Evolutionary conservation across 1,140 invertebrate species (phyloP), one percentile per base, ranked within the genome.

Genomic region (Magallana ariakensis): DNA sequence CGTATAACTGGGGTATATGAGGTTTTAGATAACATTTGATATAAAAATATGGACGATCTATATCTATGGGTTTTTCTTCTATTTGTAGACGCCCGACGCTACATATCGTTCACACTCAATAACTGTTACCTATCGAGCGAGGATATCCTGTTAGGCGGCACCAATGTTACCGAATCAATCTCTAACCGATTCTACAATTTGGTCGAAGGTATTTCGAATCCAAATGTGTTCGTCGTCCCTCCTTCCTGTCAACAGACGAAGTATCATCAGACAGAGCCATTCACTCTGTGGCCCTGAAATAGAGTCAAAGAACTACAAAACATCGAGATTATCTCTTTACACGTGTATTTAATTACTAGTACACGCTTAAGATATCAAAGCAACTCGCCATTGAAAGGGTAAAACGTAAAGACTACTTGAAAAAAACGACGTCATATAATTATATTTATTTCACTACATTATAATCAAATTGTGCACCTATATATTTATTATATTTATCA

Each of bases 91-190:
- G 91, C 89, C n/a, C 66, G 54, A 54, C 89, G 87, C 87, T 70
- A 90, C 3, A 88, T 90, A 16, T 81, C 84, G 0, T 90, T 90
- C 87, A 90, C 88, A 58, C 66, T 89, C 0, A 85, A 85, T 26
- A 88, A 91, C 82, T 92, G 91, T 86, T 90, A 89, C 86, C 89
- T 90, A 55, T 80, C 90, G 60, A 86, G 84, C 33, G 86, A 88
- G 22, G 66, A 75, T 26, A 66, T 90, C 19, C 56, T 90, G 15
- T 55, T 88, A 11, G 84, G 80, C 53, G 82, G 88, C 75, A 55
- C 66, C 8, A 87, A 85, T 54, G 80, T 85, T 19, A 91, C 90
- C 84, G 82, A 89, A 11, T 88, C 91, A 46, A 81, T 90, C 54
- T 90, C 89, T 82, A 90, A 87, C 22, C 83, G 87, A 58, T 89